A percentile compares a stretch with the other conserved stretches of the same genome.
These are phyloP conservation scores for Lepidothrix coronata DNA, from an alignment of 2,113 vertebrate species.

Conservation along the genomic window DNA sequence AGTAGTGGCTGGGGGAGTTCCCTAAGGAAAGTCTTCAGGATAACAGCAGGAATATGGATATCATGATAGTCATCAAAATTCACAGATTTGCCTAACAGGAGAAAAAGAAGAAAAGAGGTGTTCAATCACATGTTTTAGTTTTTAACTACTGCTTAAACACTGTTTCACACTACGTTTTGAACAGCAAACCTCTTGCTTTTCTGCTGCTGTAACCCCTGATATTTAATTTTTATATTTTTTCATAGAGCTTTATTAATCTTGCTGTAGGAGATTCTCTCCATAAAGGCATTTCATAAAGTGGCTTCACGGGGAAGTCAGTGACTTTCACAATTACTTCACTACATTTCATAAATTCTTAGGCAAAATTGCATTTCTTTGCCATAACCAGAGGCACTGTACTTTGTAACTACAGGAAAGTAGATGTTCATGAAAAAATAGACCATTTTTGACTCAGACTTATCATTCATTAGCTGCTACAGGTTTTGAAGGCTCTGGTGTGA, in stretches of 20 bases:
- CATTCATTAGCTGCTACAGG: neutral
- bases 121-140: neutral
- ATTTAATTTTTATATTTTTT: neutral
- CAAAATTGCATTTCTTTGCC: neutral
- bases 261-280: neutral
- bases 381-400: neutral
- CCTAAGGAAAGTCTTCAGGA: conserved; percentile 87
- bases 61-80: conserved; percentile 78
- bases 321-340: neutral
- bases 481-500: neutral
- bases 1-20: conserved; percentile 87
- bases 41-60: conserved; percentile 80
- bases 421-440: neutral
- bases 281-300: neutral
- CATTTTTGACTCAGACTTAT: neutral
- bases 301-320: neutral
- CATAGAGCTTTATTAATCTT: neutral
- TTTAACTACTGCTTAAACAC: neutral
- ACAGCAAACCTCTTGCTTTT: neutral
- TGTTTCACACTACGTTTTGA: neutral
- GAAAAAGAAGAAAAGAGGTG: neutral
- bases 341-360: neutral
- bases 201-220: neutral
- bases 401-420: neutral
- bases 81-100: conserved; percentile 80